A percentile compares a stretch with the other conserved stretches of the same genome.
phyloP scores from a whole-genome alignment of 2,888 invertebrate genomes.

The Rotaria sp. region DNA sequence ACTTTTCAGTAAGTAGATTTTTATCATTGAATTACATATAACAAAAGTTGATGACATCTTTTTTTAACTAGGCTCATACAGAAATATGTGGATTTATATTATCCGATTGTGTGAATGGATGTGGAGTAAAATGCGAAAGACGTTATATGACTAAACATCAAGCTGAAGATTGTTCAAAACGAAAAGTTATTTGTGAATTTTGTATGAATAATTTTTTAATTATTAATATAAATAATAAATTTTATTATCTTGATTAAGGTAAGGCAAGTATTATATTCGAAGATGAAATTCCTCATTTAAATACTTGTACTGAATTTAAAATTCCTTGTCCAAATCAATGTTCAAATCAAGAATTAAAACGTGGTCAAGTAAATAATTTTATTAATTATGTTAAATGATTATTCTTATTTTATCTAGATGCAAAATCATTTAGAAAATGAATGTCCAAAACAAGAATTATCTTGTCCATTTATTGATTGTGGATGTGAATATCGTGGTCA shows the following conservation, averaged over 20 bases:
- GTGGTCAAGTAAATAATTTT: slow-evolving; percentile 44
- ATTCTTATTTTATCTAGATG: slow-evolving; percentile 42
- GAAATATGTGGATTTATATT: slow-evolving; percentile 45
- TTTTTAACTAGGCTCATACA: slow-evolving; percentile 43
- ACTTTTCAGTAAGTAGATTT: slow-evolving; percentile 44
- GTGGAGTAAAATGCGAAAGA: slow-evolving; percentile 45
- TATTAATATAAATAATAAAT: too few species aligned
- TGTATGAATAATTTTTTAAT: slow-evolving; percentile 41
- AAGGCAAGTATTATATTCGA: slow-evolving; percentile 43
- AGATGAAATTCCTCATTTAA: slow-evolving; percentile 45
- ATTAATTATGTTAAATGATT: background rate
- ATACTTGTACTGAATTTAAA: slow-evolving; percentile 45
- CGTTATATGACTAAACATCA: slow-evolving; percentile 43
- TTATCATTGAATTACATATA: too few species aligned
- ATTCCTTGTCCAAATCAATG: slow-evolving; percentile 48
- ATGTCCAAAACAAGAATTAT: slow-evolving; percentile 45
- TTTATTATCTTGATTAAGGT: background rate
- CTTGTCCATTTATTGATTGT: slow-evolving; percentile 46
- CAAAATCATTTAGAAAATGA: slow-evolving; percentile 45
- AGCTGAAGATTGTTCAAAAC: slow-evolving; percentile 46
- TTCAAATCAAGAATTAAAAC: slow-evolving; percentile 44
- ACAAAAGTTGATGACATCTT: background rate
- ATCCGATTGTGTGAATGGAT: slow-evolving; percentile 45
- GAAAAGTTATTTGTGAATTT: slow-evolving; percentile 45
- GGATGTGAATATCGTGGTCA: slow-evolving; percentile 47